A percentile compares a stretch with the other conserved stretches of the same genome.
phyloP scores from a whole-genome alignment of 23 tunicate species.

The Ciona savignyi region DNA sequence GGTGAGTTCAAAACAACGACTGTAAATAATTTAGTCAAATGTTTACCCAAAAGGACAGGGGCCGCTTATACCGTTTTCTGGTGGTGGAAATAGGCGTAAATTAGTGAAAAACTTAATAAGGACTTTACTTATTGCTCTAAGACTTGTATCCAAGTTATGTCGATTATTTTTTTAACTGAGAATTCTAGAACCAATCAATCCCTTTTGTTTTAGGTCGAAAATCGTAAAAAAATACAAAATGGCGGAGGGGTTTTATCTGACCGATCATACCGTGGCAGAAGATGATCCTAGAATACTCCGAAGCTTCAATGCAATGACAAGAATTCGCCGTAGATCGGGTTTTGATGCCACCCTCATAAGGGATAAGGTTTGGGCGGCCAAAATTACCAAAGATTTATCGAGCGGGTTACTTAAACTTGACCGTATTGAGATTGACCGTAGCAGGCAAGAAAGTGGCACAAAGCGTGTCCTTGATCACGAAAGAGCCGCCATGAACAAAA shows the following conservation, averaged over 20 bases:
- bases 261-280: conserved; percentile 41
- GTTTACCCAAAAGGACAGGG: too few relatives aligned
- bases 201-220: conserved; percentile 1
- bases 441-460: conserved; percentile 8
- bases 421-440: conserved; percentile 23
- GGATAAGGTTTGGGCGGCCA: conserved; percentile 38
- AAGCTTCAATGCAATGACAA: conserved; percentile 29
- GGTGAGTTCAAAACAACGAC: background rate
- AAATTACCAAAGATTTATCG: conserved; percentile 31
- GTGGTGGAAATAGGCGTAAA: too few relatives aligned
- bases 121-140: too few relatives aligned
- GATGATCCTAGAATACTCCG: conserved; percentile 40
- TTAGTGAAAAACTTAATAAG: too few relatives aligned
- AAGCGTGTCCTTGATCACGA: conserved; percentile 25
- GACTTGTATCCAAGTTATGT: too few relatives aligned
- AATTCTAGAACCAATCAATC: background rate
- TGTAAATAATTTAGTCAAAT: too few relatives aligned
- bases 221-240: conserved; percentile 5
- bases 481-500: conserved; percentile 4
- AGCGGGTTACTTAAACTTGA: conserved; percentile 38
- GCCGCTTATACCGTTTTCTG: too few relatives aligned
- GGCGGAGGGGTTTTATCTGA: conserved; percentile 25
- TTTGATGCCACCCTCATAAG: conserved; percentile 34
- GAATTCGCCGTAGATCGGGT: conserved; percentile 38
- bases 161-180: background rate